Base-by-base conservation (phyloP, 2,888 invertebrate genomes). In the Leuctra nigra region DNA sequence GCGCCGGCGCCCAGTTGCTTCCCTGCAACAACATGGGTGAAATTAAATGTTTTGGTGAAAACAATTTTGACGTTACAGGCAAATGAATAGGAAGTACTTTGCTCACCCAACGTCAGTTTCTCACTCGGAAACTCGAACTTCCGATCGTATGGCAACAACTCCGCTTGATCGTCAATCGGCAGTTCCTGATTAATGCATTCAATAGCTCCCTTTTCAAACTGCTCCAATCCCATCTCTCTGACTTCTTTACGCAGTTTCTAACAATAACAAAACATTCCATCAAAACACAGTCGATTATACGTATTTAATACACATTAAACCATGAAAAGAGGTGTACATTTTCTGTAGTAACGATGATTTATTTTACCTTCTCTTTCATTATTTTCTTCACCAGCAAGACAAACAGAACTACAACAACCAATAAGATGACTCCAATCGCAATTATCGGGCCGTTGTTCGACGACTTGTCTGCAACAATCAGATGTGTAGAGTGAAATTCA, bases 1-100 rank as follows among this genome's bases (percentile, higher is more conserved):
- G 95, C 96, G 23, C 97, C 97, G 23, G 91, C 87, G 4, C 97
- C 96, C 41, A 97, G 74, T 68, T 91, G 87, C 69, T 87, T 89
- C 3, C 91, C 93, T 90, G 65, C 18, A 68, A 64, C 61, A 11
- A 29, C 6, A 29, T 29, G 6, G 29, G 6, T 29, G 29, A 29
- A 29, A 29, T 6, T 29, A 11, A 29, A 29, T 29, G 29, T 29
- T 7, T 29, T 11, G 11, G 11, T 7, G 6, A 29, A 7, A 29
- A 29, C 11, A 11, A 29, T 29, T n/a, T n/a, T n/a, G n/a, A n/a
- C n/a, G n/a, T n/a, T 53, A 2, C 22, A 58, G 44, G 33, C 53
- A 11, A 36, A 2, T 46, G 24, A 14, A 16, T 23, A 25, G 29
- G 11, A 29, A 29, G 11, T 29, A 29, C 6, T 29, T 11, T 29